phyloP scores from a whole-genome alignment of 2,113 vertebrate genomes.

The Columba livia region DNA sequence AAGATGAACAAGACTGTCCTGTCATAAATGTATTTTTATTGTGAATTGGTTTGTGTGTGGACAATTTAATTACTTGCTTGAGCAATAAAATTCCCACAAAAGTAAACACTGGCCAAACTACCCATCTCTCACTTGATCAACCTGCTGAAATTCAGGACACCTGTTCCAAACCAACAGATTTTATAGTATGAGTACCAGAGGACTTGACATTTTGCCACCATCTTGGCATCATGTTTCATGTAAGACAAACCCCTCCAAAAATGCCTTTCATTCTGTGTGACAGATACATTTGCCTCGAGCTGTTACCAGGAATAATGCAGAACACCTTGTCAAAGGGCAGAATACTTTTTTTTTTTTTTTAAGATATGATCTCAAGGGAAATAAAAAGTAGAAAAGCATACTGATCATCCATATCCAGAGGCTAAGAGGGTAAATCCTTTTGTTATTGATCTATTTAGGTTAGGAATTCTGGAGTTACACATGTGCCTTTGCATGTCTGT shows the following conservation, averaged over 20 bases:
- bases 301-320: slow-evolving; percentile 22
- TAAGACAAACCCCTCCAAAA: neutral
- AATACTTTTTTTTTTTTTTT: neutral
- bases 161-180: slow-evolving; percentile 13
- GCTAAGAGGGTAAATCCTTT: slow-evolving; percentile 6
- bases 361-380: neutral
- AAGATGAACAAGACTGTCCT: slow-evolving; percentile 5
- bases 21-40: slow-evolving; percentile 16
- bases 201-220: neutral
- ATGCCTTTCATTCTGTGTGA: slow-evolving; percentile 9
- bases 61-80: slow-evolving; percentile 43
- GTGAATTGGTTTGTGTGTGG: slow-evolving; percentile 30
- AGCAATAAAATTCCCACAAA: slow-evolving; percentile 19
- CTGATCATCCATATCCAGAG: neutral
- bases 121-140: slow-evolving; percentile 29
- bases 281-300: slow-evolving; percentile 34
- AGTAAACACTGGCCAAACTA: neutral
- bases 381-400: neutral
- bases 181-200: neutral
- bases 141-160: slow-evolving; percentile 27
- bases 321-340: slow-evolving; percentile 41
- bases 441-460: neutral
- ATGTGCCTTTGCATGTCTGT: neutral
- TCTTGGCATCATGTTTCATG: neutral
- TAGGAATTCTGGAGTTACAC: neutral